phyloP scores from a whole-genome alignment of 2,113 vertebrate genomes.

The Lota lota region DNA sequence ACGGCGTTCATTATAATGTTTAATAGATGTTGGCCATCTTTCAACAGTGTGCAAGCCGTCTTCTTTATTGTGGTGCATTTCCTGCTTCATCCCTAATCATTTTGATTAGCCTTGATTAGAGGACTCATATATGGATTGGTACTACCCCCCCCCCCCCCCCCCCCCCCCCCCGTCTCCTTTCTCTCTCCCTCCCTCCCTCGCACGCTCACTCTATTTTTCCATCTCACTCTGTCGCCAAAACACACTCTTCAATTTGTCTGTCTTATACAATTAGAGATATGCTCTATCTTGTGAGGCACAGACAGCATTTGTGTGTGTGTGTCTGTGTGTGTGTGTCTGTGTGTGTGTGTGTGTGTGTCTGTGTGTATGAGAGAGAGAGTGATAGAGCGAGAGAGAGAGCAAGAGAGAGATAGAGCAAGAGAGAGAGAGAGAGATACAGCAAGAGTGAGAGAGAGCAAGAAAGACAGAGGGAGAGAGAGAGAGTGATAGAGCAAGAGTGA shows the following conservation, averaged over 20 bases:
- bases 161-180: neutral
- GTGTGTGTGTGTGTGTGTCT: too few species aligned
- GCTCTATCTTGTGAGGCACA: conserved; percentile 1
- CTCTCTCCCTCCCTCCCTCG: neutral
- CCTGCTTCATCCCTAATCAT: conserved; percentile 33
- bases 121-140: conserved; percentile 19
- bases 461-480: too few species aligned
- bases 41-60: conserved; percentile 35
- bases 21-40: conserved; percentile 32
- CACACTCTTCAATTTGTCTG: conserved; percentile 1
- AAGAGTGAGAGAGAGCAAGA: too few species aligned
- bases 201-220: neutral
- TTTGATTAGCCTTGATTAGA: conserved; percentile 36
- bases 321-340: too few species aligned
- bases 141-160: neutral
- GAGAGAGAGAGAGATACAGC: too few species aligned
- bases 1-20: neutral
- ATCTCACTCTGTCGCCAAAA: neutral
- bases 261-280: conserved; percentile 4
- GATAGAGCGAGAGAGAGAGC: too few species aligned
- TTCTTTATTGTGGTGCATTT: conserved; percentile 41
- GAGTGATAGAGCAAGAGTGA: too few species aligned
- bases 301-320: too few species aligned
- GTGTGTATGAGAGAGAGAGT: too few species aligned
- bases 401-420: too few species aligned